phyloP scores from a whole-genome alignment of 2,113 vertebrate genomes.

The Thymallus thymallus region DNA sequence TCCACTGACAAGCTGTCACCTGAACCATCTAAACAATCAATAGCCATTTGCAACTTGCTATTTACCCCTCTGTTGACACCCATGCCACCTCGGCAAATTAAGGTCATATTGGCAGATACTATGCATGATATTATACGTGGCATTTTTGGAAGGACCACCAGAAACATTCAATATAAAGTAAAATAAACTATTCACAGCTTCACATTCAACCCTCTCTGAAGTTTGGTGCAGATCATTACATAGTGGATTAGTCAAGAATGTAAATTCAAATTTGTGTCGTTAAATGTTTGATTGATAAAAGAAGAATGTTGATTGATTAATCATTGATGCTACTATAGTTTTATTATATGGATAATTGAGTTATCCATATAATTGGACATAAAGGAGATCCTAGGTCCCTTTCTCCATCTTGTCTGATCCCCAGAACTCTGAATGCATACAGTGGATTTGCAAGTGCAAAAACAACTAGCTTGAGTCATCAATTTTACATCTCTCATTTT shows the following conservation, averaged over 20 bases:
- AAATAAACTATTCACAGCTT: conserved; percentile 13
- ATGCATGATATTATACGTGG: conserved; percentile 69
- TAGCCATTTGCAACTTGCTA: conserved; percentile 82
- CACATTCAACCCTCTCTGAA: background rate
- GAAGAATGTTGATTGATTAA: background rate
- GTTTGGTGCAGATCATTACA: background rate
- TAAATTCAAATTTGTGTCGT: background rate
- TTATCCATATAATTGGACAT: background rate
- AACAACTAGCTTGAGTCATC: conserved; percentile 15
- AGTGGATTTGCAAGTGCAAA: background rate
- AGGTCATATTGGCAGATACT: conserved; percentile 75
- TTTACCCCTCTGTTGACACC: conserved; percentile 78
- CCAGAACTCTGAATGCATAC: background rate
- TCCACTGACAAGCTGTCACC: conserved; percentile 71
- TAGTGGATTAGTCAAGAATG: background rate
- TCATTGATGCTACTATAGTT: background rate
- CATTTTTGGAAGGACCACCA: conserved; percentile 64
- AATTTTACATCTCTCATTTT: conserved; percentile 62
- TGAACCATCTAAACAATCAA: conserved; percentile 82
- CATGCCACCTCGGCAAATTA: conserved; percentile 72
- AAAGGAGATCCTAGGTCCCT: no score
- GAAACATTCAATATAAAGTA: conserved; percentile 60
- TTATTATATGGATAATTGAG: background rate
- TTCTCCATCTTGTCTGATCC: background rate
- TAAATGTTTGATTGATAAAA: background rate